Evolutionary conservation across 2,113 vertebrate species (phyloP), one percentile per base, ranked within the genome.

Genomic region (Xenus cinereus): DNA sequence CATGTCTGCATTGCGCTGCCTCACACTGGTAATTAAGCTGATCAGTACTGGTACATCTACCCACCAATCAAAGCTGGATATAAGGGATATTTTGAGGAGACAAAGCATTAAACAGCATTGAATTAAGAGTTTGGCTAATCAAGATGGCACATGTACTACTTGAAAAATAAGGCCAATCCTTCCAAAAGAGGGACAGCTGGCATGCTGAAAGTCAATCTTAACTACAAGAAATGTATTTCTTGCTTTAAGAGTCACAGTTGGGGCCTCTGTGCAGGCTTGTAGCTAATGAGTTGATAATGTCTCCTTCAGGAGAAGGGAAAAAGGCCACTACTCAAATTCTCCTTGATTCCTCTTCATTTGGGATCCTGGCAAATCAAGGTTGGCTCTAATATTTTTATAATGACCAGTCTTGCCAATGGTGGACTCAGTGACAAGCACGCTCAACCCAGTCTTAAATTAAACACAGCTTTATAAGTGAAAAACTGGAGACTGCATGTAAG

Each of bases 151-250:
- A 87, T 97, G 95, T 93, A 95, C 92, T 92, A 94, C 96, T 97
- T 97, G 96, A 97, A 97, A 97, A 97, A 97, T 95, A 97, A 95
- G 95, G 96, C 54, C 12, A 79, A 87, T 89, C 92, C 92, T 91
- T 95, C 96, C 96, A 96, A 97, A 97, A 97, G 94, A 97, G 81
- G 94, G 96, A 95, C 94, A 97, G 94, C 96, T 97, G 97, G 94
- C 97, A 97, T 79, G 89, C 90, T 92, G 94, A 93, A 95, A 95
- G 95, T 95, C 95, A 92, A 97, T 95, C 95, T 96, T 95, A 96
- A 93, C 95, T 76, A 94, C 81, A 97, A 95, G 96, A 95, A 96
- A 79, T 74, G 57, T 74, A 79, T 95, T 95, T 93, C 89, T 95
- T 96, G 95, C 84, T 96, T 94, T 97, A 97, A 95, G 76, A 96